Base-by-base conservation (phyloP, 2,113 vertebrate species). In the Rutilus rutilus region DNA sequence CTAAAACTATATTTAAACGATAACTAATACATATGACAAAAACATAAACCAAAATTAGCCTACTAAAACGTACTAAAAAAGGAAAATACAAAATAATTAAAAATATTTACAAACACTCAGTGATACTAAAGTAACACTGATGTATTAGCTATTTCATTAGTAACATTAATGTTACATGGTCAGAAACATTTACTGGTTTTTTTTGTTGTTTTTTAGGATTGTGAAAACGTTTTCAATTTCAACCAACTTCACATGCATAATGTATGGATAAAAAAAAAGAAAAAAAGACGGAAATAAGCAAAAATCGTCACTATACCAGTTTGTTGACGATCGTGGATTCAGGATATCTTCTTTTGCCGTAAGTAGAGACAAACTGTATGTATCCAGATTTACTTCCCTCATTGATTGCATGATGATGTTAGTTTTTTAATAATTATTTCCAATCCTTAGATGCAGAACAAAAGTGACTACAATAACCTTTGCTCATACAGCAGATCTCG, bases 261-360 rank as follows among this genome's bases (percentile, higher is more conserved):
- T 8, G 4, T 30, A 10, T 52, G 39, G 33, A 42, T 54, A 42
- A 39, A 42, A 8, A 9, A 2, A 1, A 39, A 39, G 2, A 8
- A 42, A 8, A 8, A 42, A 81, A 6, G 0, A n/a, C n/a, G n/a
- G n/a, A 82, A 67, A 50, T 27, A 15, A 79, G 12, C 3, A 23
- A 39, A 64, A 47, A 62, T 15, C n/a, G n/a, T 77, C 4, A 17
- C 45, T 54, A n/a, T 90, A 93, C 92, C 92, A 93, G 89, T 88
- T 86, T 84, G 91, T 91, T 14, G 87, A 89, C 0, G 87, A 90
- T 4, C 92, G 89, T 5, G 90, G 89, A 81, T 90, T 92, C 15
- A 86, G 82, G 52, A 92, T 89, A 85, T 93, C 92, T 83, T 91
- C 91, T 83, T 88, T 87, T 42, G 92, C 92, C 27, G 92, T 92